A percentile compares a stretch with the other conserved stretches of the same genome.
These are phyloP conservation scores for Channa argus DNA, from an alignment of 2,113 vertebrate species.

Conservation along the genomic window DNA sequence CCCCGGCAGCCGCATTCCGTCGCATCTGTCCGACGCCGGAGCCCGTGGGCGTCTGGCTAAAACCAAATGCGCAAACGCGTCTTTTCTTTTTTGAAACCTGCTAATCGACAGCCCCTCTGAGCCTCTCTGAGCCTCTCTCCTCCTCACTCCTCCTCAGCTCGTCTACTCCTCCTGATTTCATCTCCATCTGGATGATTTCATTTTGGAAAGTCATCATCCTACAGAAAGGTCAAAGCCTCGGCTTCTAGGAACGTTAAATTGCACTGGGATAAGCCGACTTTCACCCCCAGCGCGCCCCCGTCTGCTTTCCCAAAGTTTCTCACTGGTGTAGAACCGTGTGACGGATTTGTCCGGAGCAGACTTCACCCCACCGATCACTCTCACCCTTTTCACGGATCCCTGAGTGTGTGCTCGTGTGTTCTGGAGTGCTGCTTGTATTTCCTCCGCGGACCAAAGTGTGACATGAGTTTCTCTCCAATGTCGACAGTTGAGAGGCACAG, in stretches of 20 bases:
- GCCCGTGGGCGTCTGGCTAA: constrained; percentile 18
- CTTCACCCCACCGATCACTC: constrained; percentile 31
- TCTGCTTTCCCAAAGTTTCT: constrained; percentile 72
- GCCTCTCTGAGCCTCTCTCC: constrained; percentile 45
- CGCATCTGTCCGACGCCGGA: constrained; percentile 51
- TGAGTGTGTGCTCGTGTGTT: constrained; percentile 6
- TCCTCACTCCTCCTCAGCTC: constrained; percentile 20
- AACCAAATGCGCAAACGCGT: constrained; percentile 53
- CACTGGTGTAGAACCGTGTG: constrained; percentile 58
- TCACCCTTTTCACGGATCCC: constrained; percentile 28
- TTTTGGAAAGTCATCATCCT: constrained; percentile 75
- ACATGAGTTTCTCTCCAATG: constrained; percentile 61
- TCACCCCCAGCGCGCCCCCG: constrained; percentile 21
- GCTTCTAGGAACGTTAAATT: constrained; percentile 63
- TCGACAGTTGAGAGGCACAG: constrained; percentile 22
- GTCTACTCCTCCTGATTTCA: constrained; percentile 54
- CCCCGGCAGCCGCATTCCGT: constrained; percentile 65
- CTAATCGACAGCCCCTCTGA: constrained; percentile 52
- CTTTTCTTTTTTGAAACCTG: constrained; percentile 39
- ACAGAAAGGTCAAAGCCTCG: constrained; percentile 64
- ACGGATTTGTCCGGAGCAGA: constrained; percentile 57
- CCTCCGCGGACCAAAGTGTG: constrained; percentile 56
- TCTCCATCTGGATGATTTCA: constrained; percentile 73
- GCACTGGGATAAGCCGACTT: constrained; percentile 63
- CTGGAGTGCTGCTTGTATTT: constrained; percentile 16